Conservation (phyloP, 2,797 vertebrate species). For the Gymnothorax javanicus region DNA sequence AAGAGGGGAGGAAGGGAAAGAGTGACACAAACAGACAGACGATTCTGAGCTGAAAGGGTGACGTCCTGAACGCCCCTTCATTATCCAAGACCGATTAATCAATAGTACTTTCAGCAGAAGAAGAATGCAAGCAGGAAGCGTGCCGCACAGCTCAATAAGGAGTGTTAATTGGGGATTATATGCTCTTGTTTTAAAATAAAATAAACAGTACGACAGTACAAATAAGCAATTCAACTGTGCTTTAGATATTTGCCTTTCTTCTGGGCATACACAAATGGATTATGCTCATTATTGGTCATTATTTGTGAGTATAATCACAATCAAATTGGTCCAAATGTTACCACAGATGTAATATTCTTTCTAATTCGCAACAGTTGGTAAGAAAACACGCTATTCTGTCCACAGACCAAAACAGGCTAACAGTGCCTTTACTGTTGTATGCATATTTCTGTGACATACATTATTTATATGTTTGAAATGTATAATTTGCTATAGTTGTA, state of each 20-base stretch:
- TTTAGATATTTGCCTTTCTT: neutral
- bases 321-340: neutral
- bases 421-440: neutral
- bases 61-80: constrained; percentile 4
- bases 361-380: neutral
- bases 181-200: neutral
- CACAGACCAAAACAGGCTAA: neutral
- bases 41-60: neutral
- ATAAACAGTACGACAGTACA: neutral
- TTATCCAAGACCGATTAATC: neutral
- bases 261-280: neutral
- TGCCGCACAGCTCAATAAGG: neutral
- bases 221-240: neutral
- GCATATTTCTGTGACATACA: neutral
- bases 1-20: neutral
- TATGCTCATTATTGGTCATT: neutral
- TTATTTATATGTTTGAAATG: neutral
- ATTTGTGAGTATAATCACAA: neutral
- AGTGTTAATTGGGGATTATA: neutral
- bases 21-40: neutral
- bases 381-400: neutral
- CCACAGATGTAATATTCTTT: neutral
- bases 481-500: neutral
- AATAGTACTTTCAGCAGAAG: neutral
- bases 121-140: neutral